These are phyloP conservation scores for Rhinoraja longicauda DNA, from an alignment of 2,797 vertebrate genomes.

Conservation along the genomic window DNA sequence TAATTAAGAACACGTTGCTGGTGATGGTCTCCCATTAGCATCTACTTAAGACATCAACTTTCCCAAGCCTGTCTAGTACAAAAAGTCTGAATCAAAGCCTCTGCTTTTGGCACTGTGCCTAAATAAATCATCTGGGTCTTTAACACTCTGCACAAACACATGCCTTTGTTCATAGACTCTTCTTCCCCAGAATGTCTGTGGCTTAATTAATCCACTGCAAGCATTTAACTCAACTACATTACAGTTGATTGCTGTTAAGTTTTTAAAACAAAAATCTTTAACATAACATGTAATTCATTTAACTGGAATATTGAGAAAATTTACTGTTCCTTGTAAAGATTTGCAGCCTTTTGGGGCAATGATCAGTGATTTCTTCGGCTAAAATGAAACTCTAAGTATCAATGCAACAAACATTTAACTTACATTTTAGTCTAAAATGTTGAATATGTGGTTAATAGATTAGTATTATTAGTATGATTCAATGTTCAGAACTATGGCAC, in stretches of 20 bases:
- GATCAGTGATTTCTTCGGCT: neutral
- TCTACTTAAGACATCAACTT: constrained; percentile 77
- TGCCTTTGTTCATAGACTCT: constrained; percentile 62
- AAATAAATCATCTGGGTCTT: constrained; percentile 70
- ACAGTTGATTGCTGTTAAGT: constrained; percentile 27
- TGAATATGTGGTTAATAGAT: neutral
- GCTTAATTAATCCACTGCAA: constrained; percentile 38
- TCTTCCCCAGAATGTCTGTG: constrained; percentile 44
- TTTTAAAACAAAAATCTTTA: neutral
- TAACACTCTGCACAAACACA: constrained; percentile 55
- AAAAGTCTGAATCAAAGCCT: constrained; percentile 69
- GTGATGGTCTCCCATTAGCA: constrained; percentile 41
- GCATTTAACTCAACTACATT: constrained; percentile 26
- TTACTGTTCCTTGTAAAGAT: neutral
- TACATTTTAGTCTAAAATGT: neutral
- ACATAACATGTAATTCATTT: neutral
- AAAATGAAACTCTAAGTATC: neutral
- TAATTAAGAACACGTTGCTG: constrained; percentile 71
- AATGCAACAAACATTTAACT: neutral
- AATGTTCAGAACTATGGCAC: neutral
- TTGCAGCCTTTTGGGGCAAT: constrained; percentile 15
- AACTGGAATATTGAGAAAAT: neutral
- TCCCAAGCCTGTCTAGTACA: constrained; percentile 71
- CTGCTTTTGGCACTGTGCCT: constrained; percentile 66
- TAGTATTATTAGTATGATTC: neutral